These are phyloP conservation scores for Otolemur garnettii DNA, from an alignment of 2,113 vertebrate species.

Conservation along the genomic window DNA sequence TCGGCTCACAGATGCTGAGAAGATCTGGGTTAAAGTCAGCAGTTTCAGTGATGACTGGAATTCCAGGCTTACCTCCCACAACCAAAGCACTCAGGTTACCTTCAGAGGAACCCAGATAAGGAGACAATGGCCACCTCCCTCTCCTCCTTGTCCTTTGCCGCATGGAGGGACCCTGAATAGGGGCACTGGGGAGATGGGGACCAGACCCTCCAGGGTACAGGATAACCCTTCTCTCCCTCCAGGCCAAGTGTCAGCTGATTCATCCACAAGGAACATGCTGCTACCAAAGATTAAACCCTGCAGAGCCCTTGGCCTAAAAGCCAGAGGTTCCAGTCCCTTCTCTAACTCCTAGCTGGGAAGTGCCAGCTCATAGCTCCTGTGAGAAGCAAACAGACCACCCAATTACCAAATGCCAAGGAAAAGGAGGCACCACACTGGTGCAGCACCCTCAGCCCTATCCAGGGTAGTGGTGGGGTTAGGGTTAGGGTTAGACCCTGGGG, in stretches of 20 bases:
- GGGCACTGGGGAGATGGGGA: too few species aligned
- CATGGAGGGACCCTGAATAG: not conserved
- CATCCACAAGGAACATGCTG: rapidly evolving
- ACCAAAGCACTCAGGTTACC: not conserved
- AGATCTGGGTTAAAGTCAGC: not conserved
- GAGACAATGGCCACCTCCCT: not conserved
- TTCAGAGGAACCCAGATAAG: not conserved
- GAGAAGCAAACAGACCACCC: not conserved
- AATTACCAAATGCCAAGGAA: not conserved
- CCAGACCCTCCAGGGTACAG: not conserved
- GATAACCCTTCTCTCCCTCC: not conserved
- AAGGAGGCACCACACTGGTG: not conserved
- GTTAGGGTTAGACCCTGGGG: not conserved
- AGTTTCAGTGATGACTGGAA: not conserved
- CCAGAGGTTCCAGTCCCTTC: not conserved
- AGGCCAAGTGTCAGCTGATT: not conserved
- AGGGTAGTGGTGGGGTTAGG: rapidly evolving
- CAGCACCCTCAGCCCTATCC: rapidly evolving
- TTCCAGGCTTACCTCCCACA: constrained; percentile 44
- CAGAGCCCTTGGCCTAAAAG: not conserved
- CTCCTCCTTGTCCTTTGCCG: not conserved
- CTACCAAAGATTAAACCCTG: rapidly evolving
- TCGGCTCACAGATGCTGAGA: not conserved
- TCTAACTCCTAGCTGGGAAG: too few species aligned
- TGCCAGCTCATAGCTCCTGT: not conserved